Evolutionary conservation across 2,797 vertebrate species (phyloP).

Genomic region (Amazonetta brasiliensis): DNA sequence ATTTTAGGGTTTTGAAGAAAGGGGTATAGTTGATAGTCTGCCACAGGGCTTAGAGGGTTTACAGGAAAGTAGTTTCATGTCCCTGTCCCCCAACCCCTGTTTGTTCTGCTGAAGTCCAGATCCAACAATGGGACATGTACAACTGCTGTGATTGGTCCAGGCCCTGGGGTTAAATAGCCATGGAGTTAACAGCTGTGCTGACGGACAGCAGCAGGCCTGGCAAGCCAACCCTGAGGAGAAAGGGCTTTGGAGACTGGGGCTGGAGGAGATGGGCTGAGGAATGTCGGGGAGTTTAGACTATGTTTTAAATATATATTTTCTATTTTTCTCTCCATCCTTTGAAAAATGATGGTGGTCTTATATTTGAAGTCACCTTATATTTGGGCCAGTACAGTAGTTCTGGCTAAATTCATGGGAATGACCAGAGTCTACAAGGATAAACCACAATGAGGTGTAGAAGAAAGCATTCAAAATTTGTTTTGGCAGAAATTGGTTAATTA

Average conservation of each 20-base stretch:
- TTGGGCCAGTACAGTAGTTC: background rate
- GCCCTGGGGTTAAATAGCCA: background rate
- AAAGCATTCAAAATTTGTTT: conserved; percentile 46
- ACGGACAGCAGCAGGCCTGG: background rate
- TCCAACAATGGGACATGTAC: background rate
- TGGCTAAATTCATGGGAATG: background rate
- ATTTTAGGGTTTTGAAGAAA: background rate
- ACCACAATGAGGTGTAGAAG: conserved; percentile 1
- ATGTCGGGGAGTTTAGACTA: background rate
- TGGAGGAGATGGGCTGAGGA: background rate
- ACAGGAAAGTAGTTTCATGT: background rate
- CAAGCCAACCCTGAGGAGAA: background rate
- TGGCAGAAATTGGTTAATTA: conserved; percentile 42
- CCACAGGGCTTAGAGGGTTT: background rate
- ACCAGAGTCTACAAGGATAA: background rate
- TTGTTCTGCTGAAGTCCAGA: background rate
- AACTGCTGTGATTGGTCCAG: background rate
- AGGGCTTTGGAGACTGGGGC: background rate
- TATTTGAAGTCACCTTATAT: background rate
- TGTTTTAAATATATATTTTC: background rate
- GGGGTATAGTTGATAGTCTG: background rate
- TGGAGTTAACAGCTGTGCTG: background rate
- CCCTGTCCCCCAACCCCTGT: accelerated
- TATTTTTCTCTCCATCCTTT: background rate
- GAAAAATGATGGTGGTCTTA: background rate